Evolutionary conservation across 2,797 vertebrate species (phyloP).

Genomic region (Neosilurus mollespiculum): DNA sequence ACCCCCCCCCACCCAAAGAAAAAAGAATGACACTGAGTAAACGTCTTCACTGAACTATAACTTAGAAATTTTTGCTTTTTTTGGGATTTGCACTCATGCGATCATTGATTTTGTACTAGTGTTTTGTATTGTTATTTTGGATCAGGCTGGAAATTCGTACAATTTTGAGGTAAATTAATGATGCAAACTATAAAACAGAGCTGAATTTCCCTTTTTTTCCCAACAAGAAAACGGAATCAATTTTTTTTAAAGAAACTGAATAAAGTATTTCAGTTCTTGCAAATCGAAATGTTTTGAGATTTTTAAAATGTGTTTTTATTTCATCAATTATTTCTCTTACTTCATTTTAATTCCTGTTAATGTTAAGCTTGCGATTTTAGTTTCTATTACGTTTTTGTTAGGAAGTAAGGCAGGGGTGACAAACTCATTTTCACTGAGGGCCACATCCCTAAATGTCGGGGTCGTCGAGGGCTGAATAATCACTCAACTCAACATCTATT

Average conservation of each 20-base stretch:
- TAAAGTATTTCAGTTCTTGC: not conserved
- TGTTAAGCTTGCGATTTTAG: not conserved
- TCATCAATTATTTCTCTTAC: too few relatives aligned
- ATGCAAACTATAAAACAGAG: not conserved
- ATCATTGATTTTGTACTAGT: not conserved
- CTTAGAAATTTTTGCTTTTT: not conserved
- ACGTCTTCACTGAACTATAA: not conserved
- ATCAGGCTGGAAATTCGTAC: not conserved
- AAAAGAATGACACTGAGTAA: not conserved
- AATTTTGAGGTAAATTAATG: not conserved
- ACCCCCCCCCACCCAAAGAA: too few relatives aligned
- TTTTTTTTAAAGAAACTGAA: not conserved
- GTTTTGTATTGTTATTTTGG: not conserved
- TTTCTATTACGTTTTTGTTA: not conserved
- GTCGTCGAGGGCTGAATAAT: too few relatives aligned
- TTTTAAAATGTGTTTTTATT: too few relatives aligned
- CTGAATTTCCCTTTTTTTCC: not conserved
- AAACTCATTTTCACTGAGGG: too few relatives aligned
- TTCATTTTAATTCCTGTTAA: not conserved
- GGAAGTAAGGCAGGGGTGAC: too few relatives aligned
- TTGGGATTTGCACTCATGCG: too few relatives aligned
- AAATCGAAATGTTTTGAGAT: too few relatives aligned
- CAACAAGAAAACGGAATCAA: not conserved
- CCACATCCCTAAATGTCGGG: too few relatives aligned
- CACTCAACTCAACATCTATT: too few relatives aligned